Conservation (phyloP, 2,113 vertebrate genomes). For the Puffinus mauretanicus region DNA sequence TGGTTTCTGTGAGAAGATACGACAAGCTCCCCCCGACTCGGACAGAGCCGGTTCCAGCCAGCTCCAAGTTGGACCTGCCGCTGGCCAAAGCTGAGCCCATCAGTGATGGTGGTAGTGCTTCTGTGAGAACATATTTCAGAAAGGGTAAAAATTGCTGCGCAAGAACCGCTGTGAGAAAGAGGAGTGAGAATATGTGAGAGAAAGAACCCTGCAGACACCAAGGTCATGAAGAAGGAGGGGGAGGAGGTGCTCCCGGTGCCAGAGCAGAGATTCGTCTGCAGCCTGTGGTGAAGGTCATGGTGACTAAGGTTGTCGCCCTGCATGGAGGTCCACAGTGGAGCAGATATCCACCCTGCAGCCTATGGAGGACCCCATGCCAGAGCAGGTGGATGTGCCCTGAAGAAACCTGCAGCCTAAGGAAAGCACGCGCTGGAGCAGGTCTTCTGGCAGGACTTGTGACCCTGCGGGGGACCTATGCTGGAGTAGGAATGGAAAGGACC, state of each 20-base stretch:
- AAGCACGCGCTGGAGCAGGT: neutral
- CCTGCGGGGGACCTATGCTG: fast-evolving
- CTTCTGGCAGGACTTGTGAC: neutral
- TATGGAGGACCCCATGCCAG: neutral
- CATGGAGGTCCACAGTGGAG: neutral
- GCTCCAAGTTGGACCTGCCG: neutral
- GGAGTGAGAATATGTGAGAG: neutral
- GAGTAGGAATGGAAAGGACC: neutral
- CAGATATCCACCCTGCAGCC: neutral
- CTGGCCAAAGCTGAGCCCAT: neutral
- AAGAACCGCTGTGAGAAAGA: neutral
- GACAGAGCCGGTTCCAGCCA: neutral
- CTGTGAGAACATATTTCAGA: neutral
- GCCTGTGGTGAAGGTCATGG: neutral
- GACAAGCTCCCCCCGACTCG: neutral
- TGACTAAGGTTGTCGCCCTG: neutral
- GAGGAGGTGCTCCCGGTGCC: fast-evolving
- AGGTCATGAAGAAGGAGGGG: neutral
- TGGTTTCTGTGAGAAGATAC: neutral
- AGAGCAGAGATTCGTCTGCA: neutral
- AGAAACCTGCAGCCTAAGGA: neutral
- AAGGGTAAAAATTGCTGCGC: neutral
- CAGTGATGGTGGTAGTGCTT: fast-evolving
- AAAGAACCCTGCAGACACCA: neutral
- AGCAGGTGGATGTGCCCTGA: neutral